These are phyloP conservation scores for Myiagra hebetior DNA, from an alignment of 2,113 vertebrate genomes.

Conservation along the genomic window DNA sequence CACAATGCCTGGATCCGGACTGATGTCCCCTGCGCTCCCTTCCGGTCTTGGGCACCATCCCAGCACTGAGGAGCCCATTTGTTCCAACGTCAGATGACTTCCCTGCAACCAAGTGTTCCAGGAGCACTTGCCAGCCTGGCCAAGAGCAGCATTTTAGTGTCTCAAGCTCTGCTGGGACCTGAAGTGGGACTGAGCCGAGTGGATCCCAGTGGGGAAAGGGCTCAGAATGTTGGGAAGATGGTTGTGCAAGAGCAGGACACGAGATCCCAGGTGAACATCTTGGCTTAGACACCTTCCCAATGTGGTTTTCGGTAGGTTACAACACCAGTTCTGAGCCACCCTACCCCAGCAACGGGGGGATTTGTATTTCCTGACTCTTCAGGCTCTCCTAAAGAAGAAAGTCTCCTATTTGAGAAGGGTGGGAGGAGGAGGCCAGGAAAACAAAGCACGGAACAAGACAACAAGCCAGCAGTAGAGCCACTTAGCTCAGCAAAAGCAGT, in stretches of 20 bases:
- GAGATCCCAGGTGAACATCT: neutral
- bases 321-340: neutral
- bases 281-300: neutral
- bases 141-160: neutral
- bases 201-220: neutral
- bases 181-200: neutral
- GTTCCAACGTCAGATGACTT: neutral
- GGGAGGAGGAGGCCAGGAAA: neutral
- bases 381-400: neutral
- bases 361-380: neutral
- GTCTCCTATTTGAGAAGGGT: neutral
- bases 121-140: constrained; percentile 1
- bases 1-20: constrained; percentile 5
- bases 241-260: neutral
- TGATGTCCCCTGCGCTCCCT: neutral
- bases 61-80: neutral
- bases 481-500: neutral
- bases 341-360: neutral
- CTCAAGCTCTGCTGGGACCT: neutral
- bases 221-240: neutral
- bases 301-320: neutral
- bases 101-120: neutral
- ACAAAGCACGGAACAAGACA: neutral
- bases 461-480: neutral
- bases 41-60: neutral